Conservation (phyloP, 2,888 invertebrate species). For the Apeira syringaria region DNA sequence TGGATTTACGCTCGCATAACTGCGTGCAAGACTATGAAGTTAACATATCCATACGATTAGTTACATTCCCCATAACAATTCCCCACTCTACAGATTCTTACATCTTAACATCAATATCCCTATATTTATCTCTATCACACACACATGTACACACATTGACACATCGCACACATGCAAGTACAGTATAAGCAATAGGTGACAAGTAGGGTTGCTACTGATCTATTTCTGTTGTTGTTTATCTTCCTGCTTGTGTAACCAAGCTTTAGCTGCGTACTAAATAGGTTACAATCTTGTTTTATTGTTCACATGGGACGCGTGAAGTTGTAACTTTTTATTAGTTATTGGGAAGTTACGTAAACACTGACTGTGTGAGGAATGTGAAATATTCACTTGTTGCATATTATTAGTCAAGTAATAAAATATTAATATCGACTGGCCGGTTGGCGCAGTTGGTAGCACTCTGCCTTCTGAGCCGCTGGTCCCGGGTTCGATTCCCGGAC, state of each 20-base stretch:
- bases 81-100: constrained; percentile 45
- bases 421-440: too few relatives aligned
- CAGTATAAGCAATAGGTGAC: constrained; percentile 24
- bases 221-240: constrained; percentile 58
- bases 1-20: too few relatives aligned
- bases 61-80: constrained; percentile 23
- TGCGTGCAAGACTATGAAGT: too few relatives aligned
- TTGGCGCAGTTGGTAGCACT: too few relatives aligned
- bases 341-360: constrained; percentile 3
- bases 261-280: constrained; percentile 42
- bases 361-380: neutral
- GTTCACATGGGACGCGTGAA: constrained; percentile 25
- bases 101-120: constrained; percentile 34
- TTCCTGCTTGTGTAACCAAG: constrained; percentile 60
- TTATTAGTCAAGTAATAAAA: too few relatives aligned
- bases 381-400: neutral
- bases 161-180: too few relatives aligned
- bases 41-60: too few relatives aligned
- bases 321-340: constrained; percentile 21
- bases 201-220: constrained; percentile 54
- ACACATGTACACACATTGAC: constrained; percentile 21
- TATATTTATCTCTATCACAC: constrained; percentile 45
- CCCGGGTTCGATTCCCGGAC: too few relatives aligned
- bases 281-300: constrained; percentile 42
- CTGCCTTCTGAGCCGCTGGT: too few relatives aligned